These are phyloP conservation scores for Oreochromis niloticus DNA, from an alignment of 2,113 vertebrate genomes.

Conservation along the genomic window DNA sequence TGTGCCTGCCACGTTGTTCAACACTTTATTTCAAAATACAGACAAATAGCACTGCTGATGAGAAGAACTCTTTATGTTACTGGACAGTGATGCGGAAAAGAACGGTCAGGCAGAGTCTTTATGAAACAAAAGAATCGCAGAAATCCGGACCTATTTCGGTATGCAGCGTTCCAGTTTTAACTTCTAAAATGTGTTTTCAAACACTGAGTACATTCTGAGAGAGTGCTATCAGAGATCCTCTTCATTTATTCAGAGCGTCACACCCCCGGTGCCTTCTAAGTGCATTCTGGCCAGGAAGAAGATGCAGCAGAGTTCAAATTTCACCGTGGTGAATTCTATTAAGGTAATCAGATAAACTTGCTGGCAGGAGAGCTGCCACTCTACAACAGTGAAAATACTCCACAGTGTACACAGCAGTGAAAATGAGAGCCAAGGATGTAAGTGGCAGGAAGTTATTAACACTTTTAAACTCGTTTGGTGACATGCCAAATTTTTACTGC, in stretches of 20 bases:
- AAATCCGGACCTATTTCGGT: background rate
- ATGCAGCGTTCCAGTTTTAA: background rate
- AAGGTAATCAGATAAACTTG: slow-evolving; percentile 33
- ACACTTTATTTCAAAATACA: background rate
- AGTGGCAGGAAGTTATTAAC: background rate
- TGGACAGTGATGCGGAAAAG: background rate
- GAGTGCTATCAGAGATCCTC: slow-evolving; percentile 6
- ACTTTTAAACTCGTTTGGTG: background rate
- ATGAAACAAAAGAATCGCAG: background rate
- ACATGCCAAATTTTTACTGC: background rate
- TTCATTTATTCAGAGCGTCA: slow-evolving; percentile 38
- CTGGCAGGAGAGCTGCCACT: slow-evolving; percentile 3
- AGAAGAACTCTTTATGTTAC: background rate
- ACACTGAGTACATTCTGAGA: slow-evolving; percentile 1
- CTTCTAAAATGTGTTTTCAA: slow-evolving; percentile 13
- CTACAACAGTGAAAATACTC: background rate
- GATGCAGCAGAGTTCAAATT: slow-evolving; percentile 33
- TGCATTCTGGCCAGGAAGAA: slow-evolving; percentile 8
- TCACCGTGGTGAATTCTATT: slow-evolving; percentile 27
- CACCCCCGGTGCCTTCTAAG: background rate
- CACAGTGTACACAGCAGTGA: background rate
- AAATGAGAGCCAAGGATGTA: background rate
- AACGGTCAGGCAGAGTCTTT: background rate
- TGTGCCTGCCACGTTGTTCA: background rate
- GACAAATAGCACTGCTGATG: background rate